Evolutionary conservation across 2,113 vertebrate species (phyloP), one percentile per base, ranked within the genome.

Genomic region (Thermophis baileyi): DNA sequence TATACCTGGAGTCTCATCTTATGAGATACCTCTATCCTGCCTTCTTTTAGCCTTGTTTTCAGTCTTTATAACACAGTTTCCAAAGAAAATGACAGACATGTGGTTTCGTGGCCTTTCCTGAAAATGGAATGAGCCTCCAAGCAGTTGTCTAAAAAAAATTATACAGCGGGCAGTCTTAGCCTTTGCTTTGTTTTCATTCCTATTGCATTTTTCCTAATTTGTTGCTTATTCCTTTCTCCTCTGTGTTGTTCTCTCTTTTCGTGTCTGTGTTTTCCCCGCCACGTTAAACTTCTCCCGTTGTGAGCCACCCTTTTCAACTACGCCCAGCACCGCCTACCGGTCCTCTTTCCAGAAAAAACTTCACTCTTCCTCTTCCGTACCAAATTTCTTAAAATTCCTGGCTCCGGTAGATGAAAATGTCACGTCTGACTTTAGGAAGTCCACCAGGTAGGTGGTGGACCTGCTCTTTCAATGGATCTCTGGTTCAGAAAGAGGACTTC

Each of bases 371-470:
- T 99, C 99, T 94, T 99, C 99, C 98, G 99, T 99, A 97, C 99
- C 99, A 98, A 99, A 99, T 98, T 99, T 99, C 98, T 98, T 99
- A 98, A 99, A 99, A 98, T 99, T 99, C 98, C 98, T 99, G 98
- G 98, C 99, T 96, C 99, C 99, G 96, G 98, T 99, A 97, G 98
- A 98, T 97, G 99, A 99, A 97, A 98, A 98, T 97, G 98, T 98
- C 98, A 98, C 97, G 95, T 98, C 97, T 97, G 98, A 98, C 95
- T 98, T 98, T 98, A 98, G 97, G 96, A 98, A 57, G 94, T 94
- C 96, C 60, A 97, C 98, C 98, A 98, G 98, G 98, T 98, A 98
- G 97, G 98, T 20, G 53, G 53, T 0, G 96, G 81, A 95, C 30
- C 87, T 51, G 6, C 96, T 93, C 94, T 87, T 93, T 40, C 53